phyloP scores from a whole-genome alignment of 2,888 invertebrate genomes.

The Barypeithes pellucidus region DNA sequence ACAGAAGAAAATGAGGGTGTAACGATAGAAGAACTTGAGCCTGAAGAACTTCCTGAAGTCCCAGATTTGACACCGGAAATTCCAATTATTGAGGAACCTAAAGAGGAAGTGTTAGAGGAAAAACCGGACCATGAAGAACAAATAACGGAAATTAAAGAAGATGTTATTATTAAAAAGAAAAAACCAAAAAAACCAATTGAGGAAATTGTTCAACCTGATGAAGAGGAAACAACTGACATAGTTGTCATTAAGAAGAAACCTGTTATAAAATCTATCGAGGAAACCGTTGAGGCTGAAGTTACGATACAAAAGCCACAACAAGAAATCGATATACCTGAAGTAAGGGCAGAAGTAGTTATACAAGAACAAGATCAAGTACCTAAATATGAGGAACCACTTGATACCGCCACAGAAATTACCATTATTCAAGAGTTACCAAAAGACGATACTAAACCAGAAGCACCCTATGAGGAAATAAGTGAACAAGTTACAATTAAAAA shows the following conservation, averaged over 20 bases:
- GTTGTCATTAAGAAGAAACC: constrained; percentile 22
- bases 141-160: constrained; percentile 45
- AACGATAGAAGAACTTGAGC: constrained; percentile 54
- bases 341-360: constrained; percentile 58
- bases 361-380: constrained; percentile 41
- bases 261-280: neutral
- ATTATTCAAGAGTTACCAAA: constrained; percentile 68
- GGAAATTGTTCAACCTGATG: constrained; percentile 52
- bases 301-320: constrained; percentile 27
- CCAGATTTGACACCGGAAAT: constrained; percentile 25
- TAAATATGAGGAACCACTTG: constrained; percentile 69
- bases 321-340: constrained; percentile 55
- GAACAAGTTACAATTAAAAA: constrained; percentile 53
- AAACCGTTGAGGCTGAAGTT: constrained; percentile 29
- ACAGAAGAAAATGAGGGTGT: constrained; percentile 59
- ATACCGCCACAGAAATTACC: constrained; percentile 61
- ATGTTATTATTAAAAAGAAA: constrained; percentile 45
- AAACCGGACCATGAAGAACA: constrained; percentile 27
- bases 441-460: constrained; percentile 68
- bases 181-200: constrained; percentile 31
- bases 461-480: no score
- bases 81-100: constrained; percentile 48
- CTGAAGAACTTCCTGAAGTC: constrained; percentile 58
- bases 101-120: constrained; percentile 21
- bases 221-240: constrained; percentile 60